phyloP scores from a whole-genome alignment of 2,113 vertebrate species.

The Hydrolagus affinis region DNA sequence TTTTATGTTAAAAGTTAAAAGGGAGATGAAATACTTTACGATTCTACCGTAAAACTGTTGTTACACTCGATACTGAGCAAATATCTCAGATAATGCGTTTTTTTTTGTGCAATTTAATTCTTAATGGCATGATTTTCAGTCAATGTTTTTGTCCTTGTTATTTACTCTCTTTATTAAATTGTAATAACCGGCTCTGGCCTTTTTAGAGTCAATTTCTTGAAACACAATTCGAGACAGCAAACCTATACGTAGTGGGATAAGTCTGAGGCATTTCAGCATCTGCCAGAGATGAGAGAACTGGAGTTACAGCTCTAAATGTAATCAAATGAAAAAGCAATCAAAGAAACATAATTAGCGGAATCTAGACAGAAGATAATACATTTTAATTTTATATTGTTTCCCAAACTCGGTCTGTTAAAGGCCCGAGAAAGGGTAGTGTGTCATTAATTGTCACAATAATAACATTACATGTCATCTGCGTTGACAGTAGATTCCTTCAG shows the following conservation, averaged over 20 bases:
- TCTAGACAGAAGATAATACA: conserved; percentile 7
- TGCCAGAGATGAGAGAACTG: background rate
- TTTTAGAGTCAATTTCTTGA: conserved; percentile 6
- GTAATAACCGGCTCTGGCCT: background rate
- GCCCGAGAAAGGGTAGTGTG: conserved; percentile 6
- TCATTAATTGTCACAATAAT: conserved; percentile 22
- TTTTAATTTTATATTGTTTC: background rate
- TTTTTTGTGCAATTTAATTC: background rate
- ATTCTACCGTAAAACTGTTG: background rate
- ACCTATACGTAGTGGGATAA: background rate
- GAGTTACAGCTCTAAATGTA: conserved; percentile 6
- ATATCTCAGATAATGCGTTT: no score
- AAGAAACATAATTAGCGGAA: conserved; percentile 2
- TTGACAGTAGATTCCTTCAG: conserved; percentile 1
- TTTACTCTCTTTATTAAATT: background rate
- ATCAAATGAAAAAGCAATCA: conserved; percentile 23
- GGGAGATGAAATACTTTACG: background rate
- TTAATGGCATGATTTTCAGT: background rate
- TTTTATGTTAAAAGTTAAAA: background rate
- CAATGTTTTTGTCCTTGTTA: background rate
- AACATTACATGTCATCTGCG: conserved; percentile 18
- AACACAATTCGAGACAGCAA: background rate
- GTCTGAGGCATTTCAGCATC: background rate
- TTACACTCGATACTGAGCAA: background rate
- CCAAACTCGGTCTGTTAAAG: background rate